These are phyloP conservation scores for Aphis craccivora DNA, from an alignment of 1,140 invertebrate species.

Conservation along the genomic window DNA sequence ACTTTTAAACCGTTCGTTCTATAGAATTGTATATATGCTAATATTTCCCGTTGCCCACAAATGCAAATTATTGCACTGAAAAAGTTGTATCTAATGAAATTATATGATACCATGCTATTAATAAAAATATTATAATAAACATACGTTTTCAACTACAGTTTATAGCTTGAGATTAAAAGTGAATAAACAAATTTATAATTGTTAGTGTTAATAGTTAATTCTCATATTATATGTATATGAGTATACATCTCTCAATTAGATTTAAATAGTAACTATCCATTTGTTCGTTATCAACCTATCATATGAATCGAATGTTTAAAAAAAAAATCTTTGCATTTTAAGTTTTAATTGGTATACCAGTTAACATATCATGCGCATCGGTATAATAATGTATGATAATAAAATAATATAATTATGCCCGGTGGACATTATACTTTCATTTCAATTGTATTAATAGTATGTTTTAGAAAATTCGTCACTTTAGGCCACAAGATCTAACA, in stretches of 20 bases:
- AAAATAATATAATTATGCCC: background rate
- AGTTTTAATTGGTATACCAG: background rate
- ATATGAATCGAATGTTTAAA: background rate
- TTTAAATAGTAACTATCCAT: background rate
- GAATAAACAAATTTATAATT: background rate
- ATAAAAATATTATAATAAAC: background rate
- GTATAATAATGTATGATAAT: background rate
- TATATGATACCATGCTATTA: background rate
- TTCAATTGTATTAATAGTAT: slow-evolving; percentile 26
- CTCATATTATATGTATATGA: no score
- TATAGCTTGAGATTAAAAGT: background rate
- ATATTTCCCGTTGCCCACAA: background rate
- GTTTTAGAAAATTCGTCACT: slow-evolving; percentile 40
- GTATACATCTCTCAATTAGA: background rate
- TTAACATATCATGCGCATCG: background rate
- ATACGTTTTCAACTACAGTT: background rate
- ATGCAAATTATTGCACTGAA: background rate
- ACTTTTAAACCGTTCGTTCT: background rate
- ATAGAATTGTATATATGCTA: slow-evolving; percentile 16
- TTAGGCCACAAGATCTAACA: background rate
- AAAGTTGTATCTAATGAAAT: background rate
- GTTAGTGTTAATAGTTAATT: background rate
- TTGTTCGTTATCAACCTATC: background rate
- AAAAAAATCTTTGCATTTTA: slow-evolving; percentile 2
- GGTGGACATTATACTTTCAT: slow-evolving; percentile 32